Percentiles rank a stretch among this genome's conserved stretches.
These are phyloP conservation scores for Strigops habroptila DNA, from an alignment of 2,113 vertebrate species.

Conservation along the genomic window DNA sequence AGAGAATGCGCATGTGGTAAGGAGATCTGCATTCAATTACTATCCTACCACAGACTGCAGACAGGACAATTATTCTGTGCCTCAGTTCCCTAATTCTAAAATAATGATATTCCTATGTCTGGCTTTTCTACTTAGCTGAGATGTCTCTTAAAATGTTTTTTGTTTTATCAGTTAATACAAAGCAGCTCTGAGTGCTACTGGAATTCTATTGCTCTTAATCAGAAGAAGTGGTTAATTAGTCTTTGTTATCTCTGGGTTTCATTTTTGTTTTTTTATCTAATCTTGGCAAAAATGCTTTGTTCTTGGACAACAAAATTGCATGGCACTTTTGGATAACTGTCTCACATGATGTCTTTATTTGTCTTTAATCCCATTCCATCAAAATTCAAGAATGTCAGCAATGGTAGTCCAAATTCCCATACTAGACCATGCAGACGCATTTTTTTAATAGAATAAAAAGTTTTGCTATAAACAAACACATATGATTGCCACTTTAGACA, in stretches of 20 bases:
- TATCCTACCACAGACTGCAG: conserved; percentile 8
- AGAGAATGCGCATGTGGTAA: conserved; percentile 32
- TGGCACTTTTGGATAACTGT: background rate
- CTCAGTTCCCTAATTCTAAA: conserved; percentile 50
- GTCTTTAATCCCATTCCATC: background rate
- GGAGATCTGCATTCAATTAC: conserved; percentile 52
- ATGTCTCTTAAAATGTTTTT: background rate
- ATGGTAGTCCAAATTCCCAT: background rate
- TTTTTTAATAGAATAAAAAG: background rate
- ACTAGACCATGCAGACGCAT: background rate
- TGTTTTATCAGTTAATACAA: background rate
- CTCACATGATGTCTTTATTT: background rate
- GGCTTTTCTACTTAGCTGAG: background rate
- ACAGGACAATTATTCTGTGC: conserved; percentile 34
- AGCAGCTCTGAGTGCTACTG: background rate
- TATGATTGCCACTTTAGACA: background rate
- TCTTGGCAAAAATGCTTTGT: background rate
- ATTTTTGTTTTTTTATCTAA: background rate
- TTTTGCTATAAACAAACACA: background rate
- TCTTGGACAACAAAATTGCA: background rate
- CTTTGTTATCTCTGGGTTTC: background rate
- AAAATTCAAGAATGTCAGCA: conserved; percentile 8
- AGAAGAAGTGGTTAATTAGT: conserved; percentile 9
- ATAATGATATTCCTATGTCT: conserved; percentile 24
- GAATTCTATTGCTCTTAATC: background rate